Evolutionary conservation across 2,113 vertebrate genomes (phyloP).

Genomic region (Stegostoma tigrinum): DNA sequence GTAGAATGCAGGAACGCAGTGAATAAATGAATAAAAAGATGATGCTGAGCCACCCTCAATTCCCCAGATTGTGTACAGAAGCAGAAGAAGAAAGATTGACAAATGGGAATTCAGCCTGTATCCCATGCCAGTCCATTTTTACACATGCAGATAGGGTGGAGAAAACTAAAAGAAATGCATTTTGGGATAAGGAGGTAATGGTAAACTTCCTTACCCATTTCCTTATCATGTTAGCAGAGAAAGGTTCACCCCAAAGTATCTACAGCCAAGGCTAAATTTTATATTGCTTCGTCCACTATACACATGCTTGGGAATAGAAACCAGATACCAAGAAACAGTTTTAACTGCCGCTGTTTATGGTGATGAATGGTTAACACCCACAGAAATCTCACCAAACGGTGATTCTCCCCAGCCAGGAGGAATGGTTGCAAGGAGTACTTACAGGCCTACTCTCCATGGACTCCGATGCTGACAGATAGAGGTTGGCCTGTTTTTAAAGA

Average conservation of each 20-base stretch:
- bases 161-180: background rate
- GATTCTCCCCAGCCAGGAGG: background rate
- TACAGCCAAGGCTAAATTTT: background rate
- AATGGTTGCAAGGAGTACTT: slow-evolving; percentile 42
- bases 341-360: background rate
- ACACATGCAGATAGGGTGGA: background rate
- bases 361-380: background rate
- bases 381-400: background rate
- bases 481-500: slow-evolving; percentile 62
- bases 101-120: background rate
- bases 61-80: background rate
- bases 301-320: background rate
- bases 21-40: no score
- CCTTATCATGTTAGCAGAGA: background rate
- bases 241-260: background rate
- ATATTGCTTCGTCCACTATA: background rate
- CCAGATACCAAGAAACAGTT: background rate
- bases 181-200: background rate
- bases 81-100: background rate
- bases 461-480: slow-evolving; percentile 49
- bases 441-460: slow-evolving; percentile 57
- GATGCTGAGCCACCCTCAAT: no score
- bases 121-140: background rate
- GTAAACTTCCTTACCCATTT: background rate
- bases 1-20: no score